phyloP scores from a whole-genome alignment of 2,113 vertebrate genomes.

The Trichechus manatus region DNA sequence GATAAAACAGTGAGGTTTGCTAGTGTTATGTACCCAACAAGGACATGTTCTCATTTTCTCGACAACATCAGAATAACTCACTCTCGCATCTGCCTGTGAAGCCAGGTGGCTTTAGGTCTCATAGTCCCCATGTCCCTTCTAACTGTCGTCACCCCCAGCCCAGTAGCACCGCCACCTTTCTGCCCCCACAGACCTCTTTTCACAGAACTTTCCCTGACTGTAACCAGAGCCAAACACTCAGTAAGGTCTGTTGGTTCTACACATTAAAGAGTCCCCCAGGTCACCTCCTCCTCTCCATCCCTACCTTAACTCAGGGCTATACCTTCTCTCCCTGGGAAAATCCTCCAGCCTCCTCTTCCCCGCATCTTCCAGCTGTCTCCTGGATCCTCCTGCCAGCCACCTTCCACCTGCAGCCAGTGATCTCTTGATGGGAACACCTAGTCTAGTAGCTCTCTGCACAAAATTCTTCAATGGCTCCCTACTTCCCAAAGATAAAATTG shows the following conservation, averaged over 20 bases:
- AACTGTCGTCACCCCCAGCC: not conserved
- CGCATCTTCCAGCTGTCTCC: not conserved
- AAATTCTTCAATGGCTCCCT: not conserved
- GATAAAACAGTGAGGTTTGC: constrained; percentile 53
- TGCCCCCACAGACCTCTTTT: not conserved
- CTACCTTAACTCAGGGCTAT: not conserved
- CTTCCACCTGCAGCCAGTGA: not conserved
- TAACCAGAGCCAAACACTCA: not conserved
- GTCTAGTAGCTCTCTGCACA: not conserved
- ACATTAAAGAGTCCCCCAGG: not conserved
- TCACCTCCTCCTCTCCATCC: not conserved
- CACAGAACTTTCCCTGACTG: not conserved
- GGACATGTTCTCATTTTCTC: constrained; percentile 44
- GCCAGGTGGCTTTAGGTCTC: not conserved
- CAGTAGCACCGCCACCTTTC: not conserved
- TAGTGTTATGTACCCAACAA: not conserved
- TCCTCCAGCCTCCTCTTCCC: not conserved
- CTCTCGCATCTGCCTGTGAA: not conserved
- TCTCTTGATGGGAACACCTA: not conserved
- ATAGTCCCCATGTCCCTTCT: not conserved
- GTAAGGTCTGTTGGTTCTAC: not conserved
- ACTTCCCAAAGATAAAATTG: not conserved
- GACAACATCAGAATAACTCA: constrained; percentile 4
- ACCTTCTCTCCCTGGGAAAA: not conserved
- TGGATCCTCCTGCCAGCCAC: too few relatives aligned